Conservation (phyloP, 1,140 invertebrate species). For the Cheumatopsyche charites region DNA sequence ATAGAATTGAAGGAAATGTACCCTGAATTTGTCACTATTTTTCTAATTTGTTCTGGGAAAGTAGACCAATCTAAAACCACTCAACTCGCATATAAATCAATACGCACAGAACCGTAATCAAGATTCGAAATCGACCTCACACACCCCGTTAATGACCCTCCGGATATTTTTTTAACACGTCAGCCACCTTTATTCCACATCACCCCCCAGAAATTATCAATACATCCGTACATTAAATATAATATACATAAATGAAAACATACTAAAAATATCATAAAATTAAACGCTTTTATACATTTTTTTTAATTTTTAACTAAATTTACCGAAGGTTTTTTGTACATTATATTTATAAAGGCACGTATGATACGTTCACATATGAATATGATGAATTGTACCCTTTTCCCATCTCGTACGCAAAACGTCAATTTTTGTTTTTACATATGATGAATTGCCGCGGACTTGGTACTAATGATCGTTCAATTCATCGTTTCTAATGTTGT, state of each 20-base stretch:
- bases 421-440: constrained; percentile 16
- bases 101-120: constrained; percentile 3
- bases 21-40: too few relatives aligned
- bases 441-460: constrained; percentile 9
- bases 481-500: constrained; percentile 12
- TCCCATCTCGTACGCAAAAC: constrained; percentile 18
- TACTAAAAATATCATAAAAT: too few relatives aligned
- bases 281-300: background rate
- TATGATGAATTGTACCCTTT: constrained; percentile 19
- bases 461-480: too few relatives aligned
- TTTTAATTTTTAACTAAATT: constrained; percentile 11
- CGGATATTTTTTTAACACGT: constrained; percentile 8
- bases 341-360: too few relatives aligned
- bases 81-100: background rate
- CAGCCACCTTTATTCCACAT: background rate
- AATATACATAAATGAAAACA: too few relatives aligned
- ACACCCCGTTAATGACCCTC: background rate
- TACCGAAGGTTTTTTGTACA: constrained; percentile 1
- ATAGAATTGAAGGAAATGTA: too few relatives aligned
- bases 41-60: too few relatives aligned
- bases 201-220: background rate
- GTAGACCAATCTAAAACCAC: too few relatives aligned
- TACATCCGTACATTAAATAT: background rate
- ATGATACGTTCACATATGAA: too few relatives aligned
- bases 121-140: constrained; percentile 5